phyloP scores from a whole-genome alignment of 2,888 invertebrate genomes.

The Timema cristinae region DNA sequence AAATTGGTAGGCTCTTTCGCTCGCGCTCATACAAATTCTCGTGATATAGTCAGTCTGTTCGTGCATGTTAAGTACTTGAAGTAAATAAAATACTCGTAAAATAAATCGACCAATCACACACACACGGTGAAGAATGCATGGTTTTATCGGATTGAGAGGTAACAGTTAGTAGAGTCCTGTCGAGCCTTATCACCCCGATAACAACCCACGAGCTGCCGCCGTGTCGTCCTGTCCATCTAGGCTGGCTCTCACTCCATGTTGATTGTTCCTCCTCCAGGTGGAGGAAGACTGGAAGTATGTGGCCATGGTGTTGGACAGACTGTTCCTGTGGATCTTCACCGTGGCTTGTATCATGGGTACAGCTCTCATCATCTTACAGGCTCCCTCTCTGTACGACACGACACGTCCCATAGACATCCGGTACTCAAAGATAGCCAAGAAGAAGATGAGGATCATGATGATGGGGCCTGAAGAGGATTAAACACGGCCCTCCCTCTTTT shows the following conservation, averaged over 20 bases:
- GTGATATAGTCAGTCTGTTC: too few relatives aligned
- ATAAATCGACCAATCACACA: too few relatives aligned
- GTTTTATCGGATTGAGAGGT: too few relatives aligned
- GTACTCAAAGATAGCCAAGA: slow-evolving; percentile 88
- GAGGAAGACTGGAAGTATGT: slow-evolving; percentile 99
- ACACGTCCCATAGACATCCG: slow-evolving; percentile 85
- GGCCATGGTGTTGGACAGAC: slow-evolving; percentile 90
- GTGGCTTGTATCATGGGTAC: slow-evolving; percentile 90
- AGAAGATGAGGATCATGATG: slow-evolving; percentile 80
- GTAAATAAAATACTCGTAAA: too few relatives aligned
- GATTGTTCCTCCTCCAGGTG: slow-evolving; percentile 54
- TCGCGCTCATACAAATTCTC: too few relatives aligned
- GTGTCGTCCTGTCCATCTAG: background rate
- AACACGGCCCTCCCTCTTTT: slow-evolving; percentile 25
- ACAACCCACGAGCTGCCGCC: background rate
- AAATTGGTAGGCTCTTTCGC: too few relatives aligned
- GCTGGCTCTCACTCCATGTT: background rate
- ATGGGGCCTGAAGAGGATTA: slow-evolving; percentile 71
- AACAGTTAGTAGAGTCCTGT: too few relatives aligned
- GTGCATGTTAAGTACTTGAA: too few relatives aligned
- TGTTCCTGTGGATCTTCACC: slow-evolving; percentile 94
- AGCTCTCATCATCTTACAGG: slow-evolving; percentile 80
- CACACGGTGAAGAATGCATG: too few relatives aligned
- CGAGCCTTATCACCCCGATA: too few relatives aligned
- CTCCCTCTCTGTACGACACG: slow-evolving; percentile 88